Percentiles rank a stretch among this genome's conserved stretches.
Conservation (phyloP, 2,797 vertebrate species). For the Neostethus bicornis region DNA sequence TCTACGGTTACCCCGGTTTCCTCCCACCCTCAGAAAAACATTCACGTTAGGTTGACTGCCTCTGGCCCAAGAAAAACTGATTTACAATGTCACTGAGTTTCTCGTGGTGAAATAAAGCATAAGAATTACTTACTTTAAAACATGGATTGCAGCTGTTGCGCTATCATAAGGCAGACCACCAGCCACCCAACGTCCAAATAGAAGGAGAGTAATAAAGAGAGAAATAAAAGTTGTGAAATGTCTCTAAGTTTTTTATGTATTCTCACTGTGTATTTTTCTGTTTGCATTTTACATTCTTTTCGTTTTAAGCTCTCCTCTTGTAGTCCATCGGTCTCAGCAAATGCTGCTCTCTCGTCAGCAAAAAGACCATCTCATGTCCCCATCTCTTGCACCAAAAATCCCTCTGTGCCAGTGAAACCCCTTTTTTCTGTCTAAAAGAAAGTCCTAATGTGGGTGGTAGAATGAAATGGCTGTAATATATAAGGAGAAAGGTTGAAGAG, state of each 20-base stretch:
- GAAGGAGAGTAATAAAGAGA: too few relatives aligned
- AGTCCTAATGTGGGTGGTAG: constrained; percentile 3
- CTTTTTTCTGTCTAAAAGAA: constrained; percentile 53
- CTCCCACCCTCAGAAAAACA: too few relatives aligned
- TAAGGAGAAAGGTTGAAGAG: constrained; percentile 1
- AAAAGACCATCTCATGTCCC: constrained; percentile 66
- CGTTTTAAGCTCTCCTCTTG: constrained; percentile 8
- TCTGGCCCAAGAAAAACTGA: too few relatives aligned
- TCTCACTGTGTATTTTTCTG: background rate
- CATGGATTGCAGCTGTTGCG: too few relatives aligned
- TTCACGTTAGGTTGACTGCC: too few relatives aligned
- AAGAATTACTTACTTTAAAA: too few relatives aligned
- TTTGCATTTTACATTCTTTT: background rate
- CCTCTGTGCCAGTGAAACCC: constrained; percentile 72
- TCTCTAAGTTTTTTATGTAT: background rate
- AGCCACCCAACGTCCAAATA: too few relatives aligned
- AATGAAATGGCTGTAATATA: constrained; percentile 5
- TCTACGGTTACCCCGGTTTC: too few relatives aligned
- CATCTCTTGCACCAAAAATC: constrained; percentile 70
- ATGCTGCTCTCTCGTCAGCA: constrained; percentile 57
- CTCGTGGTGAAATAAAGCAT: too few relatives aligned
- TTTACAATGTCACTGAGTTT: too few relatives aligned
- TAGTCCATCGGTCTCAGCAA: constrained; percentile 33
- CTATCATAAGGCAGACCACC: too few relatives aligned
- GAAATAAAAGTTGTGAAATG: too few relatives aligned